phyloP scores from a whole-genome alignment of 2,888 invertebrate genomes.

The Sarcophaga carnaria region DNA sequence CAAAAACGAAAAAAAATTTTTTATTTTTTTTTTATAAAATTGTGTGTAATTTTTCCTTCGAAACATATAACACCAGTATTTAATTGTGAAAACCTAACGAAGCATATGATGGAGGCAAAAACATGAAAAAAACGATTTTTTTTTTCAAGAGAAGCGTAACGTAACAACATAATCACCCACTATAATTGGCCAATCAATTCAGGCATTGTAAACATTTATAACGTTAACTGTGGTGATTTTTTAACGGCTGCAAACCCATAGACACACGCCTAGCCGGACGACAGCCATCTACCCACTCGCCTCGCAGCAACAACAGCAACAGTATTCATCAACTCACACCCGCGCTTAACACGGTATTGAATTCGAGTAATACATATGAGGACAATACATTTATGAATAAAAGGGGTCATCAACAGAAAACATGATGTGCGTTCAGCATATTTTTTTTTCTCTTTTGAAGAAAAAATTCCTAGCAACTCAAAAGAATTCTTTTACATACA shows the following conservation, averaged over 20 bases:
- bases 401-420: constrained; percentile 7
- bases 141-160: constrained; percentile 35
- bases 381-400: constrained; percentile 6
- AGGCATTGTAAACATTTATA: constrained; percentile 79
- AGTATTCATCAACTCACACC: neutral
- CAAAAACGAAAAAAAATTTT: neutral
- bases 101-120: constrained; percentile 71
- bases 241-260: constrained; percentile 67
- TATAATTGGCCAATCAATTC: constrained; percentile 82
- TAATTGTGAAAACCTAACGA: constrained; percentile 78
- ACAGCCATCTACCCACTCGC: constrained; percentile 65
- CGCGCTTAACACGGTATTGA: neutral
- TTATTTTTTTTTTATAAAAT: too few relatives aligned
- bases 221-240: constrained; percentile 71
- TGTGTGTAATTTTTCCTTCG: too few relatives aligned
- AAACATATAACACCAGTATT: constrained; percentile 71
- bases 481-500: too few relatives aligned
- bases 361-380: neutral
- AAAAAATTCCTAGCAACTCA: too few relatives aligned
- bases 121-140: neutral
- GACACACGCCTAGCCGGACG: constrained; percentile 52
- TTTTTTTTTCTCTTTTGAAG: too few relatives aligned
- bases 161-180: constrained; percentile 77
- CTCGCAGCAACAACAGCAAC: constrained; percentile 63
- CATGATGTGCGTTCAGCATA: neutral